Conservation (phyloP, 2,888 invertebrate genomes). For the Amaurobius ferox region DNA sequence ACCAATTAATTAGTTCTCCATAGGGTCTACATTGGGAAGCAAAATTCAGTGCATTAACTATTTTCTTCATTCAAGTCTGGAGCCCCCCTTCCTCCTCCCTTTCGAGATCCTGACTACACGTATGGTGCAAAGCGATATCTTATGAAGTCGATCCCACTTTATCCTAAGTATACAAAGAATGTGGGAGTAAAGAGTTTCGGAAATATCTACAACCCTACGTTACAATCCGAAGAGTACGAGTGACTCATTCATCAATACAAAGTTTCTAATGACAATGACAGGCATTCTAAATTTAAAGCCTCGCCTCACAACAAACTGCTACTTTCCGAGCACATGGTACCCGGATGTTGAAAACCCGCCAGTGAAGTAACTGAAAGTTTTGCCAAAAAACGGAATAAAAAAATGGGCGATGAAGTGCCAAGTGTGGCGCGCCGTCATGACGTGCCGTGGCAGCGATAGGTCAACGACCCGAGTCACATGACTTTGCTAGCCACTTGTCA, state of each 20-base stretch:
- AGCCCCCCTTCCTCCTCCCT: too few relatives aligned
- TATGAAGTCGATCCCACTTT: too few relatives aligned
- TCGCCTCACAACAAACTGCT: not conserved
- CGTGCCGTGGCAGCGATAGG: slow-evolving; percentile 40
- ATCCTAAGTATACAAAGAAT: too few relatives aligned
- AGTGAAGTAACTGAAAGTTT: slow-evolving; percentile 28
- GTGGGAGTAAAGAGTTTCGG: too few relatives aligned
- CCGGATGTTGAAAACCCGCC: slow-evolving; percentile 51
- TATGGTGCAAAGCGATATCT: too few relatives aligned
- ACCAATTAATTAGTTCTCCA: too few relatives aligned
- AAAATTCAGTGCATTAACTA: too few relatives aligned
- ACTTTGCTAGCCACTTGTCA: slow-evolving; percentile 62
- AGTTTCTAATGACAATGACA: slow-evolving; percentile 8
- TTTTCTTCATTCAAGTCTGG: too few relatives aligned
- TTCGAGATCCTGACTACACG: too few relatives aligned
- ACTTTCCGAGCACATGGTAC: slow-evolving; percentile 10
- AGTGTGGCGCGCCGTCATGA: slow-evolving; percentile 48
- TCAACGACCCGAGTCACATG: slow-evolving; percentile 59
- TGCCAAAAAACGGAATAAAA: slow-evolving; percentile 28
- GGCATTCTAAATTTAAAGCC: slow-evolving; percentile 1
- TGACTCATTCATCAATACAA: not conserved
- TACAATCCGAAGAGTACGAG: not conserved
- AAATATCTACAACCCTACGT: too few relatives aligned
- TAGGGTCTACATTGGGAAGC: too few relatives aligned
- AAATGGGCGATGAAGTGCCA: slow-evolving; percentile 42